Percentiles rank a stretch among this genome's conserved stretches.
Conservation (phyloP, 1,140 invertebrate genomes). For the Megathymus violae region DNA sequence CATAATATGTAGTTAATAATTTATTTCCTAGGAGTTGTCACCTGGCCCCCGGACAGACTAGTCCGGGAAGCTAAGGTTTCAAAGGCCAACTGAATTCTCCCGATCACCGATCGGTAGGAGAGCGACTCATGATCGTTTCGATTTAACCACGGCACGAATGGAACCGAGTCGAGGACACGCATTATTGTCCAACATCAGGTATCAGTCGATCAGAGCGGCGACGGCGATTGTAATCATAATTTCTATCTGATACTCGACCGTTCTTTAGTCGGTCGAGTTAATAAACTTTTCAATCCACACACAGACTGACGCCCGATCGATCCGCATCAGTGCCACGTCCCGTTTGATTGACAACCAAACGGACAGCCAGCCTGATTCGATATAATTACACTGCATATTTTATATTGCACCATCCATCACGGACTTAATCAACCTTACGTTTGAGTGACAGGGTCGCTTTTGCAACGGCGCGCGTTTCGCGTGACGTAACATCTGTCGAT, state of each 20-base stretch:
- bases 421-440: constrained; percentile 13
- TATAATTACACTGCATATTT: constrained; percentile 81
- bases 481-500: constrained; percentile 22
- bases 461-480: constrained; percentile 9
- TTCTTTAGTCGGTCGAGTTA: constrained; percentile 32
- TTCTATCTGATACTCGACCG: constrained; percentile 17
- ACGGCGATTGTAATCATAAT: constrained; percentile 7
- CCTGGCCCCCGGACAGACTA: no score
- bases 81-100: no score
- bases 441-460: not conserved
- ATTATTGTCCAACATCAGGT: constrained; percentile 8
- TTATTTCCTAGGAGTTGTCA: no score
- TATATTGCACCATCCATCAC: constrained; percentile 53
- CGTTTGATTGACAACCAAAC: constrained; percentile 72
- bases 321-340: constrained; percentile 63
- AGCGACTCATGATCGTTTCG: no score
- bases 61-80: no score
- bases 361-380: constrained; percentile 72
- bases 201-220: not conserved
- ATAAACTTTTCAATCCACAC: constrained; percentile 34
- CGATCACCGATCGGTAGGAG: no score
- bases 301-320: constrained; percentile 52
- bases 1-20: no score
- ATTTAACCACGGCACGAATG: no score
- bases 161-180: no score